Conservation (phyloP, 1,140 invertebrate species). For the Neodiprion virginianus region DNA sequence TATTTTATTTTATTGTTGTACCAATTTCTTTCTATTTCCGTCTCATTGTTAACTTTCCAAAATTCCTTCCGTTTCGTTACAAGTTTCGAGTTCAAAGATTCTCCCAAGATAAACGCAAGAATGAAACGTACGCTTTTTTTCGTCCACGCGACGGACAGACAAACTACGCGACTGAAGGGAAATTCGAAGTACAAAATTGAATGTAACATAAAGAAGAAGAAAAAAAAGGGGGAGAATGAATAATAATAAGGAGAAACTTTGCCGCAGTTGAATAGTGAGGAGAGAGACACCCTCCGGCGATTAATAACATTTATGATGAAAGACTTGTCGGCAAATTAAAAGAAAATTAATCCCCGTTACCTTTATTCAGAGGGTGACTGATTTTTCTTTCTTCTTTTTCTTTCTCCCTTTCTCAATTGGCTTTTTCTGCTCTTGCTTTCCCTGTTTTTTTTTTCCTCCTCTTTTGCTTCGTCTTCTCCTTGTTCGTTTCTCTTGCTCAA, state of each 20-base stretch:
- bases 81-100: neutral
- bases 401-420: neutral
- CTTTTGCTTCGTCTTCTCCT: neutral
- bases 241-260: slow-evolving; percentile 11
- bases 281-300: slow-evolving; percentile 1
- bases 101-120: slow-evolving; percentile 1
- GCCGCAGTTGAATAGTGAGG: slow-evolving; percentile 9
- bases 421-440: neutral
- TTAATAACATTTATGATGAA: slow-evolving; percentile 8
- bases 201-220: neutral
- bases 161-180: neutral
- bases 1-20: no score
- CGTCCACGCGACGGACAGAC: no score
- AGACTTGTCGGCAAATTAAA: slow-evolving; percentile 4
- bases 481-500: neutral
- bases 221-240: slow-evolving; percentile 15
- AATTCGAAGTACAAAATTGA: no score
- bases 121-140: neutral
- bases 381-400: neutral
- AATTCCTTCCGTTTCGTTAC: no score
- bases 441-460: neutral
- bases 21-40: no score
- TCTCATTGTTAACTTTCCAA: no score
- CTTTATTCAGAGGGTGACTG: neutral
- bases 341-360: slow-evolving; percentile 6